A percentile compares a stretch with the other conserved stretches of the same genome.
These are phyloP conservation scores for Leptatherina wallacei DNA, from an alignment of 2,797 vertebrate genomes.

Conservation along the genomic window DNA sequence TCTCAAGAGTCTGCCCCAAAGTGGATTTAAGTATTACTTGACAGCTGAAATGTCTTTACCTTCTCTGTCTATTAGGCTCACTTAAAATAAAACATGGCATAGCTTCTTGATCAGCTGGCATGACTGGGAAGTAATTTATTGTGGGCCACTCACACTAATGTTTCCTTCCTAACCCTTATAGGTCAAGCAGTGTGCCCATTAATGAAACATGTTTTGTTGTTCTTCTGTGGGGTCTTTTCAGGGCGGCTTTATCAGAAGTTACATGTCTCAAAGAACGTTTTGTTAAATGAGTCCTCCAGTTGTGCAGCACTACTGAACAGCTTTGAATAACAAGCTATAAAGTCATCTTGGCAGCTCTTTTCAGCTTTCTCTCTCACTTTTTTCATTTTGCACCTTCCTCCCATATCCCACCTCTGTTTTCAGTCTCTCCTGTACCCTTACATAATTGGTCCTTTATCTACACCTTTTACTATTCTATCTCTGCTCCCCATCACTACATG, in stretches of 20 bases:
- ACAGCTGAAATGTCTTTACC: slow-evolving; percentile 7
- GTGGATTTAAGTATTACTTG: slow-evolving; percentile 1
- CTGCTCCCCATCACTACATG: not conserved
- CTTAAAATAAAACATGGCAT: not conserved
- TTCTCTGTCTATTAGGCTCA: not conserved
- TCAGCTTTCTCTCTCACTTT: not conserved
- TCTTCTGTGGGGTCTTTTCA: not conserved
- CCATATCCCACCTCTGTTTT: slow-evolving; percentile 1
- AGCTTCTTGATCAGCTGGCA: slow-evolving; percentile 20
- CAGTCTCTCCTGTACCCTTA: not conserved
- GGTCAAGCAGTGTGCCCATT: slow-evolving; percentile 1
- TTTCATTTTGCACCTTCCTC: not conserved
- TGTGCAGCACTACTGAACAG: not conserved
- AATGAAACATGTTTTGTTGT: not conserved
- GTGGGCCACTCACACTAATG: slow-evolving; percentile 10
- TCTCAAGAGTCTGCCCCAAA: not conserved
- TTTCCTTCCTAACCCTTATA: slow-evolving; percentile 14
- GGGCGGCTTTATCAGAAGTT: not conserved
- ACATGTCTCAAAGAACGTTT: slow-evolving; percentile 2
- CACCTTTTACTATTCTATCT: slow-evolving; percentile 5
- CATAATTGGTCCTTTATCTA: not conserved
- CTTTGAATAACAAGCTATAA: slow-evolving; percentile 10
- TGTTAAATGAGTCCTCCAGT: not conserved
- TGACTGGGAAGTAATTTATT: slow-evolving; percentile 39
- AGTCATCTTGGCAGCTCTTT: not conserved